A percentile compares a stretch with the other conserved stretches of the same genome.
Evolutionary conservation across 2,888 invertebrate genomes (phyloP).

Genomic region (Tortrix viridana): DNA sequence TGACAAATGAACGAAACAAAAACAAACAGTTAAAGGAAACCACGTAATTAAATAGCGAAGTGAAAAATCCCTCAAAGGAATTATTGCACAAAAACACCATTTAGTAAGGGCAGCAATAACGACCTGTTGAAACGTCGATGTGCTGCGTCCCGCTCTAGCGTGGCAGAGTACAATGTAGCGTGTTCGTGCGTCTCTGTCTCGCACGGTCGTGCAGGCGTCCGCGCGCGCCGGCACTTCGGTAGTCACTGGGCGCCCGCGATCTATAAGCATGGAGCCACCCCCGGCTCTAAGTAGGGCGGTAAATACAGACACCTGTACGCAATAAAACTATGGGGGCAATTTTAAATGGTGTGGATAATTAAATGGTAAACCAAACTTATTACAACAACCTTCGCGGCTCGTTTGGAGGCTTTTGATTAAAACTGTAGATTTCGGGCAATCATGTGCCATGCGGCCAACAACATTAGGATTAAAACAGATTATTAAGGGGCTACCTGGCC

Average conservation of each 20-base stretch:
- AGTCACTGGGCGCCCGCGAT: constrained; percentile 74
- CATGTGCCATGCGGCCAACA: no score
- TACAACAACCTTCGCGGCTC: neutral
- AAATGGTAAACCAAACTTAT: constrained; percentile 2
- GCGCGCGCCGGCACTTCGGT: constrained; percentile 71
- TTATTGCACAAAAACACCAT: constrained; percentile 76
- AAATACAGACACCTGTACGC: constrained; percentile 77
- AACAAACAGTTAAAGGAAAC: neutral
- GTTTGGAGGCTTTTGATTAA: neutral
- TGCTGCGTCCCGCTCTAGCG: constrained; percentile 67
- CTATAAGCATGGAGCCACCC: constrained; percentile 71
- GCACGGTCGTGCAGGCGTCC: constrained; percentile 61
- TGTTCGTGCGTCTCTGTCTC: constrained; percentile 66
- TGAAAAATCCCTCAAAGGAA: constrained; percentile 59
- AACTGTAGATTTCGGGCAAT: no score
- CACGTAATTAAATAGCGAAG: neutral
- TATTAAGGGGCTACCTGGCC: no score
- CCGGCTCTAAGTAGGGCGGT: constrained; percentile 70
- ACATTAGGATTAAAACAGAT: no score
- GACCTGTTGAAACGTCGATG: constrained; percentile 78
- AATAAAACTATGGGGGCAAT: constrained; percentile 37
- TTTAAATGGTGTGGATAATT: constrained; percentile 27
- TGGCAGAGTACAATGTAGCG: constrained; percentile 38
- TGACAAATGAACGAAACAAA: neutral
- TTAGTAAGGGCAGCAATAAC: constrained; percentile 78